Conservation (phyloP, 2,888 invertebrate genomes). For the Erebia epiphron region DNA sequence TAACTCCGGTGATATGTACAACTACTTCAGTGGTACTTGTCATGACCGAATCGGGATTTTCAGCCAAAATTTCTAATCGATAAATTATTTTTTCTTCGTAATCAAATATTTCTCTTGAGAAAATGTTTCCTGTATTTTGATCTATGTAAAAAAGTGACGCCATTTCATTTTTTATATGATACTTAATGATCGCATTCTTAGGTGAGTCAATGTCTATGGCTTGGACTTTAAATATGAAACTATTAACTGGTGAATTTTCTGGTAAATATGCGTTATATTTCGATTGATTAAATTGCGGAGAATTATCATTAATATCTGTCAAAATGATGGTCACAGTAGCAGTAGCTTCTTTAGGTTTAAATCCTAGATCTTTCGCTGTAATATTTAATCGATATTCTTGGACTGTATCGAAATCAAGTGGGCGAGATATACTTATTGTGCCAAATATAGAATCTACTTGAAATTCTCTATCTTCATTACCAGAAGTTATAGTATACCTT, state of each 20-base stretch:
- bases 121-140: conserved; percentile 88
- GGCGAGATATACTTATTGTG: conserved; percentile 89
- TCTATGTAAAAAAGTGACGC: conserved; percentile 91
- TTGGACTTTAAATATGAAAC: conserved; percentile 87
- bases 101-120: conserved; percentile 90
- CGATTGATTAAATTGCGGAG: conserved; percentile 91
- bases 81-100: conserved; percentile 92
- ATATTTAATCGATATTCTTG: conserved; percentile 94
- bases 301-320: conserved; percentile 96
- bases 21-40: conserved; percentile 87
- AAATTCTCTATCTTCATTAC: conserved; percentile 92
- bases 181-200: conserved; percentile 92
- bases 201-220: conserved; percentile 95
- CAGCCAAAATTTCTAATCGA: conserved; percentile 89
- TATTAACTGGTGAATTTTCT: conserved; percentile 91
- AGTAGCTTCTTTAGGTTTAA: conserved; percentile 88
- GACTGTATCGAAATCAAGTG: conserved; percentile 93
- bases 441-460: conserved; percentile 90
- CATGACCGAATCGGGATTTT: conserved; percentile 94
- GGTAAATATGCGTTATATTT: conserved; percentile 90
- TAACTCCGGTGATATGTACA: conserved; percentile 92
- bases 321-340: conserved; percentile 93
- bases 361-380: conserved; percentile 93
- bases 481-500: conserved; percentile 91
- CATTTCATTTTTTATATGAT: conserved; percentile 90